phyloP scores from a whole-genome alignment of 37 sponge, comb jelly and placozoan species.

The Halichondria panicea region DNA sequence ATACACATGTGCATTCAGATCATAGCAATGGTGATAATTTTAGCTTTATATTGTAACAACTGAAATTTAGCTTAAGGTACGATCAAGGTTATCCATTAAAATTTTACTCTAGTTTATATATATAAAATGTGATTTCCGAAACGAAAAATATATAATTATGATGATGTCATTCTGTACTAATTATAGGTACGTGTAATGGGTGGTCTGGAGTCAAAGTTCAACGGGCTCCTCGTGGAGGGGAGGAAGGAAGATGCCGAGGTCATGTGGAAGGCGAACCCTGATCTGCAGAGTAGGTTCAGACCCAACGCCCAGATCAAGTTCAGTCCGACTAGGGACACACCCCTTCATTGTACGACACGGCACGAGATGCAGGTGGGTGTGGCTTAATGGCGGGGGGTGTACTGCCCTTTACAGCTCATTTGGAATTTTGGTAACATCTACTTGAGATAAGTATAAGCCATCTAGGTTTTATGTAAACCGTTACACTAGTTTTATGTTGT shows the following conservation, averaged over 20 bases:
- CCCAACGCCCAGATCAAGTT: conserved; percentile 52
- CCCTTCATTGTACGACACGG: conserved; percentile 56
- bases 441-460: too few relatives aligned
- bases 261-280: conserved; percentile 34
- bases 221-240: conserved; percentile 38
- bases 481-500: too few relatives aligned
- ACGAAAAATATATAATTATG: background rate
- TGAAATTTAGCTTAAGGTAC: too few relatives aligned
- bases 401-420: background rate
- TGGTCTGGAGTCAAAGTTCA: conserved; percentile 37
- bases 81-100: too few relatives aligned
- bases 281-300: conserved; percentile 31
- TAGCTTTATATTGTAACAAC: too few relatives aligned
- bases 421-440: too few relatives aligned
- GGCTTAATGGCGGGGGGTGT: too few relatives aligned
- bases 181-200: too few relatives aligned
- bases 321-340: conserved; percentile 48
- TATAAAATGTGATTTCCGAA: background rate
- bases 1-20: too few relatives aligned
- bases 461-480: too few relatives aligned
- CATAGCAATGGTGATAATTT: too few relatives aligned
- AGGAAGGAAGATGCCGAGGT: conserved; percentile 29
- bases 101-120: too few relatives aligned
- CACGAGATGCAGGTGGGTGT: conserved; percentile 37
- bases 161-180: background rate